These are phyloP conservation scores for Balaenoptera acutorostrata DNA, from an alignment of 2,113 vertebrate genomes.

Conservation along the genomic window DNA sequence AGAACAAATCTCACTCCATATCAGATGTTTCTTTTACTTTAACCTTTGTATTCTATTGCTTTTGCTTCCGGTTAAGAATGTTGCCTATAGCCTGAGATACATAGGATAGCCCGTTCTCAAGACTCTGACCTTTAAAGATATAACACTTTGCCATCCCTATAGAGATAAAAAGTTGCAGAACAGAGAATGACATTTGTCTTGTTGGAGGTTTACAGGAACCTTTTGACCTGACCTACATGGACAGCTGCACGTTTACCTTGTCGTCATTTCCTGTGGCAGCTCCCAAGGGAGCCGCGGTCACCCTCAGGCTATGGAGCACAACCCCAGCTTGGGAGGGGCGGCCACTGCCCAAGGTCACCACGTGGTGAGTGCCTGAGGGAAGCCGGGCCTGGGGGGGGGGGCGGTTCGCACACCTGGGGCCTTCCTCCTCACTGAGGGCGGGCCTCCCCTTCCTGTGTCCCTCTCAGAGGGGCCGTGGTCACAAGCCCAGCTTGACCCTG, in stretches of 20 bases:
- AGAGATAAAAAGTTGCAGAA: background rate
- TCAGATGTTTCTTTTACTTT: background rate
- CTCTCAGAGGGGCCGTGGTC: background rate
- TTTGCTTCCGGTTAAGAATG: background rate
- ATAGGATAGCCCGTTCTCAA: background rate
- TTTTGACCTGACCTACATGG: background rate
- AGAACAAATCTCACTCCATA: background rate
- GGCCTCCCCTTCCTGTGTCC: too few relatives aligned
- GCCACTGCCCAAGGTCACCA: background rate
- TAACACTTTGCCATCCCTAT: background rate
- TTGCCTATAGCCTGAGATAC: background rate
- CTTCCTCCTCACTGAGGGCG: background rate
- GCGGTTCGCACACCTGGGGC: background rate
- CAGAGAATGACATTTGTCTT: background rate
- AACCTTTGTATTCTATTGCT: background rate
- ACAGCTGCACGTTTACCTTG: background rate
- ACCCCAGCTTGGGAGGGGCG: background rate
- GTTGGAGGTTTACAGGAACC: background rate
- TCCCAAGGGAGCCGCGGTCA: background rate
- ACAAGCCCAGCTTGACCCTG: background rate
- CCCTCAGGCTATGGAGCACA: background rate
- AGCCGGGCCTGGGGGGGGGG: background rate
- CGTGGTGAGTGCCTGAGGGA: fast-evolving
- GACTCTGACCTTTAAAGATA: background rate
- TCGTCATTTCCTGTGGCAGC: background rate